Evolutionary conservation across 2,113 vertebrate genomes (phyloP).

Genomic region (Oxyura jamaicensis): DNA sequence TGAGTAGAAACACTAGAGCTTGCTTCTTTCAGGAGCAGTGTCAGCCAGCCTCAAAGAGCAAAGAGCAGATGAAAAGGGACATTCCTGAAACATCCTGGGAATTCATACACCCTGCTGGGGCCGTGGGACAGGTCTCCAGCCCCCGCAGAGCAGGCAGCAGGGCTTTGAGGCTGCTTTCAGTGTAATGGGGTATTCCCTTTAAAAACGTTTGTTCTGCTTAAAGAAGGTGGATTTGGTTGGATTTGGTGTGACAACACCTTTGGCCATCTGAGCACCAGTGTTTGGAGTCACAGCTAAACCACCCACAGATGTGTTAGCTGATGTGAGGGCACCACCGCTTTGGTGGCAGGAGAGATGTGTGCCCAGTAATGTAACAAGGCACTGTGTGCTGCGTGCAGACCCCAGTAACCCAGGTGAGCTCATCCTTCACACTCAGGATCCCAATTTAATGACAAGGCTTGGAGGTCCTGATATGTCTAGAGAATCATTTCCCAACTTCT

Average conservation of each 20-base stretch:
- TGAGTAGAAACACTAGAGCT: background rate
- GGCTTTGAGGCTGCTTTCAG: background rate
- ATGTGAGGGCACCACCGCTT: background rate
- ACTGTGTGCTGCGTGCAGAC: fast-evolving
- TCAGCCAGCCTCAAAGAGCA: background rate
- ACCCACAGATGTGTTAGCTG: background rate
- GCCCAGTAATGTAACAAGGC: background rate
- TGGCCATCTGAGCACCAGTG: background rate
- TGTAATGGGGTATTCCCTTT: background rate
- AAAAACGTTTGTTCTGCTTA: background rate
- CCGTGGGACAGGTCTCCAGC: background rate
- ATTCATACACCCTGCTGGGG: background rate
- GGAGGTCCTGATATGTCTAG: background rate
- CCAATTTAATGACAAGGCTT: background rate
- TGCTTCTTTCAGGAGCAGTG: background rate
- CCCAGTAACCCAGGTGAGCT: background rate
- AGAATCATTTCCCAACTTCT: background rate
- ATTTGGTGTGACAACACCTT: background rate
- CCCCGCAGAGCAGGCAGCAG: background rate
- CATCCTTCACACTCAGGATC: background rate
- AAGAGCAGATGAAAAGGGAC: background rate
- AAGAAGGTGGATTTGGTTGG: background rate
- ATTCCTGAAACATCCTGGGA: background rate
- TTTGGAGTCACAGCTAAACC: background rate
- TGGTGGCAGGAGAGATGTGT: background rate